phyloP scores from a whole-genome alignment of 2,113 vertebrate species.

The Gobio gobio region DNA sequence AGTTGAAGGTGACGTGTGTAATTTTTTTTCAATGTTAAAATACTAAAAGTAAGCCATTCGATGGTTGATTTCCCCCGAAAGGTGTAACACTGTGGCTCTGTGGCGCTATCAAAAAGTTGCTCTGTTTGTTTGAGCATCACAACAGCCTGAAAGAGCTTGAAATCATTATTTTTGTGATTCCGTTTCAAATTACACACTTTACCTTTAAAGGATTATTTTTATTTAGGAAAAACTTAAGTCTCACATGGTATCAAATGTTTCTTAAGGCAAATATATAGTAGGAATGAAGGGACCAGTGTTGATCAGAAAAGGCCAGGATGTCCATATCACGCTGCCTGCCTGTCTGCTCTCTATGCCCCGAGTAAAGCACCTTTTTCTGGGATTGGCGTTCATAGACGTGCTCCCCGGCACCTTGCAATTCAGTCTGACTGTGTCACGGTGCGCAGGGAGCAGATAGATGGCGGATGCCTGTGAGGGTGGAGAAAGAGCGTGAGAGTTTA shows the following conservation, averaged over 20 bases:
- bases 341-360: conserved; percentile 34
- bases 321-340: conserved; percentile 42
- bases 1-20: conserved; percentile 26
- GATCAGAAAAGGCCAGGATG: conserved; percentile 23
- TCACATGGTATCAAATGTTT: conserved; percentile 14
- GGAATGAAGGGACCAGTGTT: conserved; percentile 55
- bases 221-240: neutral
- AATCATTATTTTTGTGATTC: conserved; percentile 1
- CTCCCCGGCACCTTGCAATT: conserved; percentile 52
- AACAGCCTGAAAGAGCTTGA: neutral
- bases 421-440: conserved; percentile 40
- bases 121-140: conserved; percentile 42
- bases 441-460: conserved; percentile 33
- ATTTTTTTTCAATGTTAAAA: conserved; percentile 5
- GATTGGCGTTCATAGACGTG: neutral
- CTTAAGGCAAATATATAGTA: conserved; percentile 30
- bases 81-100: neutral
- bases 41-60: neutral
- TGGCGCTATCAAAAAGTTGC: conserved; percentile 11
- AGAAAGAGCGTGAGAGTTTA: conserved; percentile 45
- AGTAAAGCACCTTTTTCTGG: conserved; percentile 56
- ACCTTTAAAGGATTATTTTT: neutral
- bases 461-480: conserved; percentile 11
- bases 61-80: neutral
- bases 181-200: conserved; percentile 1